Evolutionary conservation across 2,797 vertebrate genomes (phyloP), one percentile per base, ranked within the genome.

Genomic region (Spatula versicolor): DNA sequence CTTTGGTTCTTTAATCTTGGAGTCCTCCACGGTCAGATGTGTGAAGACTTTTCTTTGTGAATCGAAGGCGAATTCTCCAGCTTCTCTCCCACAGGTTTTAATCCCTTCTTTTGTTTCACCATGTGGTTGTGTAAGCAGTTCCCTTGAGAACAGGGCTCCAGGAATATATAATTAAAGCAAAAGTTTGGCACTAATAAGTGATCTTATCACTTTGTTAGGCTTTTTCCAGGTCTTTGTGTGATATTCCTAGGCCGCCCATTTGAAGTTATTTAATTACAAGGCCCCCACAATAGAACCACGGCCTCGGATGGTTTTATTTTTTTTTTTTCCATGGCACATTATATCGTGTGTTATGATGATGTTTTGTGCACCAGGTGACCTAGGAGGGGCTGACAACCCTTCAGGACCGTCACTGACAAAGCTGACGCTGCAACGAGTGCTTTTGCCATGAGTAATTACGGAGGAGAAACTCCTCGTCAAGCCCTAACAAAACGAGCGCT

Each of bases 31-130:
- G 2, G 23, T 93, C 20, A n/a, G 68, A 86, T 78, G 83, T 21
- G 52, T 0, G 1, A 37, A 90, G 85, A 90, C 43, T 88, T 94
- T 94, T 86, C 73, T 87, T 88, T 94, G 83, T 83, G 87, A 88
- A 91, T 75, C 11, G 18, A 89, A 91, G 88, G 33, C 19, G 76
- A 95, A 94, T 84, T 95, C 73, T 91, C 87, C 75, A 83, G 88
- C 92, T 95, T 43, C 74, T 86, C 94, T 96, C 94, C 91, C 77
- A 76, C 59, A 93, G 82, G 84, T 92, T 94, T 91, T 97, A 97
- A 97, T 97, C 96, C 93, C 90, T 76, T 96, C 85, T 92, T 98
- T 97, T 97, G 97, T 98, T 97, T 97, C 79, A 63, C 96, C 91
- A 67, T 72, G 83, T 41, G 81, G 95, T 96, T 94, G 94, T 95